These are phyloP conservation scores for Eilema caniola DNA, from an alignment of 2,888 invertebrate species.

Conservation along the genomic window DNA sequence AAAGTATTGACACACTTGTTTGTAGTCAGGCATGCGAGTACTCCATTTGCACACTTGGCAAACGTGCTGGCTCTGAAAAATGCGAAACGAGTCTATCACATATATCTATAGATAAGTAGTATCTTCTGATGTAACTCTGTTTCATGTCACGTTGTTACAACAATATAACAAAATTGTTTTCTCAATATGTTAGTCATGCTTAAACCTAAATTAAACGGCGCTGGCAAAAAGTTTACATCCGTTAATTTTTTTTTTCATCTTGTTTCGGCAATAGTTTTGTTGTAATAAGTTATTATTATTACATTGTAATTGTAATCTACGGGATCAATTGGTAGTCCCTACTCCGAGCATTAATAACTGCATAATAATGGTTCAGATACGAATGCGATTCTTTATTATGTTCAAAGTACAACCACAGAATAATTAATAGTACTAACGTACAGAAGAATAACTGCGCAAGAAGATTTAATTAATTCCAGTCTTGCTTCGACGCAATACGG, in stretches of 20 bases:
- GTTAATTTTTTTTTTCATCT: neutral
- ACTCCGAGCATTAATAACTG: too few relatives aligned
- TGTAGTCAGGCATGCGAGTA: conserved; percentile 37
- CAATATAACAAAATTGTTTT: neutral
- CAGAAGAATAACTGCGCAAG: too few relatives aligned
- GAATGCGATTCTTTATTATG: neutral
- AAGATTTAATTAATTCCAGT: too few relatives aligned
- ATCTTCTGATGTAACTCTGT: neutral
- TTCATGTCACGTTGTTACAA: neutral
- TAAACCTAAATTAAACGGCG: neutral
- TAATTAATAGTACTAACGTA: too few relatives aligned
- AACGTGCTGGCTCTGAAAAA: conserved; percentile 54
- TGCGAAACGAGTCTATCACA: neutral
- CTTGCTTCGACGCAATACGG: too few relatives aligned
- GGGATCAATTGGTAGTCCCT: neutral
- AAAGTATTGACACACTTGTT: conserved; percentile 50
- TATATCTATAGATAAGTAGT: neutral
- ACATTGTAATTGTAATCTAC: neutral
- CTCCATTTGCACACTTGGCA: conserved; percentile 66
- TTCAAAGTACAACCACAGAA: neutral
- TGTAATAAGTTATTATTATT: neutral
- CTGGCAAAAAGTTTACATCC: conserved; percentile 4
- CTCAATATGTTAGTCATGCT: neutral
- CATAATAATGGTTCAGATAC: neutral
- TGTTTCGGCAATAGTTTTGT: neutral